Conservation (phyloP, 2,797 vertebrate species). For the Acipenser transmontanus region DNA sequence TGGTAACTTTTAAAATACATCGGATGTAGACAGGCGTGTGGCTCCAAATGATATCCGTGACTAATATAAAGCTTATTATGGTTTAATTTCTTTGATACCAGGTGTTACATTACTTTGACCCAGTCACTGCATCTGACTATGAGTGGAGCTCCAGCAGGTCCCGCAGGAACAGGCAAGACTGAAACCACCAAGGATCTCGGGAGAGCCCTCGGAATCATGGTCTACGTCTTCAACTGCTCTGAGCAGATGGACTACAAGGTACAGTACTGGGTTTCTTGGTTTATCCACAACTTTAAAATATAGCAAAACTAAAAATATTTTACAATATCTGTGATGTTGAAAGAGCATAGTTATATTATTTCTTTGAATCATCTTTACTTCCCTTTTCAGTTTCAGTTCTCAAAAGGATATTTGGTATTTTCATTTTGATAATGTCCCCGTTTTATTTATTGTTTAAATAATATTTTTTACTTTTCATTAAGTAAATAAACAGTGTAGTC, state of each 20-base stretch:
- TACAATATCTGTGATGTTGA: background rate
- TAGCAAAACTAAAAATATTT: background rate
- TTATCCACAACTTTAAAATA: background rate
- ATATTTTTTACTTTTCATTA: too few relatives aligned
- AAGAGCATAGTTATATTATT: too few relatives aligned
- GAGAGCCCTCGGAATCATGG: conserved; percentile 86
- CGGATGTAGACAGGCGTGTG: too few relatives aligned
- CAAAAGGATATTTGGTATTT: too few relatives aligned
- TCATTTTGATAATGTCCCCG: too few relatives aligned
- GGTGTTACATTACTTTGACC: conserved; percentile 93
- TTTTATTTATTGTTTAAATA: too few relatives aligned
- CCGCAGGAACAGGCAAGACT: conserved; percentile 90
- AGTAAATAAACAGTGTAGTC: too few relatives aligned
- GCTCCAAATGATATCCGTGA: too few relatives aligned
- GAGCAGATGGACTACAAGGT: conserved; percentile 99
- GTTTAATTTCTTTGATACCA: conserved; percentile 28
- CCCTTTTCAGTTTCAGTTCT: too few relatives aligned
- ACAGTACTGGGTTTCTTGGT: conserved; percentile 7
- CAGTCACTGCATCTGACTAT: conserved; percentile 91
- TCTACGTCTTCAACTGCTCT: conserved; percentile 95
- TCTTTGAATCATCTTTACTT: too few relatives aligned
- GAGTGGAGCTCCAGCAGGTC: conserved; percentile 87
- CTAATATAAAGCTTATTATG: too few relatives aligned
- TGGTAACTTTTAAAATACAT: too few relatives aligned
- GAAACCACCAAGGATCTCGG: conserved; percentile 96